Evolutionary conservation across 2,113 vertebrate species (phyloP).

Genomic region (Odontesthes bonariensis): DNA sequence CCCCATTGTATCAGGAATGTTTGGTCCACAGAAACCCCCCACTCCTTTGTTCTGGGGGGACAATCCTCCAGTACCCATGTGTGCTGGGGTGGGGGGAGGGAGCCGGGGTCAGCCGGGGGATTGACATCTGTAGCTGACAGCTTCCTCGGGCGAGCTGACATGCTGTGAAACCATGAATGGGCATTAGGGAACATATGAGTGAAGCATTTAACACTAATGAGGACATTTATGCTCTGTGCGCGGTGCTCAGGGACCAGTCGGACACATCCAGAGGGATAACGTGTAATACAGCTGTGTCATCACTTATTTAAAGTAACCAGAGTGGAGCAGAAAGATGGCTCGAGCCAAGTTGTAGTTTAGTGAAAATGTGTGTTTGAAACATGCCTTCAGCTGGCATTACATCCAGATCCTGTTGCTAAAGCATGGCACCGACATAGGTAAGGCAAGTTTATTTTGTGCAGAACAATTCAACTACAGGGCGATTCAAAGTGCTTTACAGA

Average conservation of each 20-base stretch:
- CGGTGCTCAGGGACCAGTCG: not conserved
- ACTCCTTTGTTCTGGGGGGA: constrained; percentile 73
- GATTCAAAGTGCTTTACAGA: no score
- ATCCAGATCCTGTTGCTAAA: not conserved
- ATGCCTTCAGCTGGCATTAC: not conserved
- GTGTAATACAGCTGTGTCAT: not conserved
- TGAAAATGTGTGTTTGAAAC: constrained; percentile 1
- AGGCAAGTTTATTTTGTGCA: no score
- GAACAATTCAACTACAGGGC: no score
- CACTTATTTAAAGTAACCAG: not conserved
- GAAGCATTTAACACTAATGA: constrained; percentile 64
- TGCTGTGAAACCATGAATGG: constrained; percentile 68
- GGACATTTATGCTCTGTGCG: constrained; percentile 47
- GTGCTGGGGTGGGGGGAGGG: constrained; percentile 58
- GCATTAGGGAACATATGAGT: constrained; percentile 61
- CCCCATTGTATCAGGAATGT: constrained; percentile 81
- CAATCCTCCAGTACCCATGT: constrained; percentile 76
- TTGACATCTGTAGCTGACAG: constrained; percentile 83
- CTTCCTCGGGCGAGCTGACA: constrained; percentile 66
- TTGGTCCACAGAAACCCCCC: constrained; percentile 70
- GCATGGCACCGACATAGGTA: not conserved
- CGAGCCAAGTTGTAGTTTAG: rapidly evolving
- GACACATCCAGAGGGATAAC: not conserved
- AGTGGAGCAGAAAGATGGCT: no score
- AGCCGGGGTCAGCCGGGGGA: constrained; percentile 68